Percentiles rank a stretch among this genome's conserved stretches.
These are phyloP conservation scores for Oreochromis grahami DNA, from an alignment of 2,797 vertebrate species.

Conservation along the genomic window DNA sequence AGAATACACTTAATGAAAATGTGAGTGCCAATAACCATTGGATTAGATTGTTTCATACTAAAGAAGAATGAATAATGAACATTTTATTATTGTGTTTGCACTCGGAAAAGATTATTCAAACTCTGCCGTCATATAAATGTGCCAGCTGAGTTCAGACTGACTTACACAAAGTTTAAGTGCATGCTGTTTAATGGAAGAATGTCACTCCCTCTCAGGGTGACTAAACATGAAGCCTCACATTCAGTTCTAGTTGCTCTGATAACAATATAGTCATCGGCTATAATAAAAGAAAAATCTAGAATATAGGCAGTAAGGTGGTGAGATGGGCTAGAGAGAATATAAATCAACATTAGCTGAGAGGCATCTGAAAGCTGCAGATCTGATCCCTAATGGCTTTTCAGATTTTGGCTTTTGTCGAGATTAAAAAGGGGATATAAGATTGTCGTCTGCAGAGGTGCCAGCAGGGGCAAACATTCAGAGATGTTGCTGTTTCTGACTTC, in stretches of 20 bases:
- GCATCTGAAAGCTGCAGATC: not conserved
- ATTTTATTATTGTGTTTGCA: not conserved
- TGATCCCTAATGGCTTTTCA: not conserved
- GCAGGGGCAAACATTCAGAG: not conserved
- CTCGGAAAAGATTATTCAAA: not conserved
- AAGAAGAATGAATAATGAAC: not conserved
- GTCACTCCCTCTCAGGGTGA: not conserved
- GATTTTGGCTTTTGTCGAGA: not conserved
- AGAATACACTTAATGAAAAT: not conserved
- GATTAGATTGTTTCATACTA: not conserved
- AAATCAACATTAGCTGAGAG: not conserved
- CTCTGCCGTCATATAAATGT: not conserved
- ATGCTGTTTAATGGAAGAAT: not conserved
- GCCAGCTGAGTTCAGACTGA: not conserved
- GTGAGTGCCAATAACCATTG: not conserved
- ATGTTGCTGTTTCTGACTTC: not conserved
- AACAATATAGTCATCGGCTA: not conserved
- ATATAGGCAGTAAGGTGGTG: not conserved
- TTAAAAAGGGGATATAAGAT: not conserved
- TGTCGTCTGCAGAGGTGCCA: not conserved
- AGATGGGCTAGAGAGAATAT: too few relatives aligned
- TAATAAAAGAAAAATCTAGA: not conserved
- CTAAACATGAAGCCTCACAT: not conserved
- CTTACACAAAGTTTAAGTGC: not conserved
- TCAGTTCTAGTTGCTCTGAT: not conserved